Evolutionary conservation across 2,113 vertebrate genomes (phyloP), one percentile per base, ranked within the genome.

Genomic region (Limnothrissa miodon): DNA sequence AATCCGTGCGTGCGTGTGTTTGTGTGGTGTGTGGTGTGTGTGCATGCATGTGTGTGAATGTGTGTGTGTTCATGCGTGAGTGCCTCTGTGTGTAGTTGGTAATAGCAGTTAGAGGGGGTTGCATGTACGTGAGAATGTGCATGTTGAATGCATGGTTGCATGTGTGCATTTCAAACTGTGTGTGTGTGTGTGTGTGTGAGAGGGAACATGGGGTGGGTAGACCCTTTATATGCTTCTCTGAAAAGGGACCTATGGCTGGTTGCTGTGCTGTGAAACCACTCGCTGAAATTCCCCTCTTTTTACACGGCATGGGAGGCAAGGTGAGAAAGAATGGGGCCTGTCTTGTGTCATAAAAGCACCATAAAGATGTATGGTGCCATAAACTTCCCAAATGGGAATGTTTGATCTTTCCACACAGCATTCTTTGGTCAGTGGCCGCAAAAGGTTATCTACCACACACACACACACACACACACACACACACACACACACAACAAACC

Each of bases 191-290:
- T 56, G 83, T 39, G 78, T 42, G 44, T 82, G 83, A 80, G 85
- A 39, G 33, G 70, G 78, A 45, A 78, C 48, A 29, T 17, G 19
- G 70, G 70, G 83, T 79, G 80, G 82, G 45, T 53, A 15, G 81
- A 79, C 85, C 91, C 91, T 92, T 92, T 89, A 90, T 90, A 89
- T 80, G 82, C 59, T 86, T 87, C 88, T 87, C 83, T 85, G 86
- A 85, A 90, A 87, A 70, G 74, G 83, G 85, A 81, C 87, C 87
- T 83, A 66, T 86, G 80, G 51, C 48, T 81, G 62, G 39, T 23
- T 83, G 82, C 85, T 84, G 81, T 62, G 33, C 82, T 74, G 39
- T 81, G 82, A 86, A 86, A 86, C 59, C 59, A n/a, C 13, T 80
- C 80, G 78, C 86, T 88, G 81, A 86, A 90, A 85, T 88, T 87